A percentile compares a stretch with the other conserved stretches of the same genome.
Evolutionary conservation across 2,113 vertebrate species (phyloP).

Genomic region (Sylvilagus bachmani): DNA sequence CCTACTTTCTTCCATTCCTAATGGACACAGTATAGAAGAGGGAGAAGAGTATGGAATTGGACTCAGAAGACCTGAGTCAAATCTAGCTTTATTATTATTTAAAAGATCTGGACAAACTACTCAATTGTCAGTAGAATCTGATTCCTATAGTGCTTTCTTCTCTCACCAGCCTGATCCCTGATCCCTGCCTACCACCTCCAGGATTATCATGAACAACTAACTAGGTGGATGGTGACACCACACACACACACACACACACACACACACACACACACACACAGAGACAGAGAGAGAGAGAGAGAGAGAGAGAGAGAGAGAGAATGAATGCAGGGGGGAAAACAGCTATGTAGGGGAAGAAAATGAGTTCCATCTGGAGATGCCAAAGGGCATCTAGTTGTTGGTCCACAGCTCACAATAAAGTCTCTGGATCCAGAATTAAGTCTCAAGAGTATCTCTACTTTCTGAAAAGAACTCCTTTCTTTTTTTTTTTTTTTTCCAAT

Average conservation of each 20-base stretch:
- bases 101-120: not conserved
- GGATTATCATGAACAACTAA: not conserved
- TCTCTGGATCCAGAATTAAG: not conserved
- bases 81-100: not conserved
- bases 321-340: not conserved
- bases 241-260: not conserved
- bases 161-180: too few relatives aligned
- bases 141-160: not conserved
- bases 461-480: too few relatives aligned
- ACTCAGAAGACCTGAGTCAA: not conserved
- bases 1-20: not conserved
- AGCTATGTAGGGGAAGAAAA: not conserved
- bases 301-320: not conserved
- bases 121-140: not conserved
- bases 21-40: not conserved
- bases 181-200: not conserved
- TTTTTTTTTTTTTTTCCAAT: too few relatives aligned
- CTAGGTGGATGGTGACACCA: not conserved
- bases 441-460: not conserved
- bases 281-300: too few relatives aligned
- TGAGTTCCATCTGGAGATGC: not conserved
- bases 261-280: too few relatives aligned
- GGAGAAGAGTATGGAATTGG: not conserved
- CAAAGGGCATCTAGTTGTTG: not conserved
- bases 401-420: not conserved